Percentiles rank a stretch among this genome's conserved stretches.
phyloP scores from a whole-genome alignment of 35 echinoderm and acorn worm genomes.

The Ptychodera flava region DNA sequence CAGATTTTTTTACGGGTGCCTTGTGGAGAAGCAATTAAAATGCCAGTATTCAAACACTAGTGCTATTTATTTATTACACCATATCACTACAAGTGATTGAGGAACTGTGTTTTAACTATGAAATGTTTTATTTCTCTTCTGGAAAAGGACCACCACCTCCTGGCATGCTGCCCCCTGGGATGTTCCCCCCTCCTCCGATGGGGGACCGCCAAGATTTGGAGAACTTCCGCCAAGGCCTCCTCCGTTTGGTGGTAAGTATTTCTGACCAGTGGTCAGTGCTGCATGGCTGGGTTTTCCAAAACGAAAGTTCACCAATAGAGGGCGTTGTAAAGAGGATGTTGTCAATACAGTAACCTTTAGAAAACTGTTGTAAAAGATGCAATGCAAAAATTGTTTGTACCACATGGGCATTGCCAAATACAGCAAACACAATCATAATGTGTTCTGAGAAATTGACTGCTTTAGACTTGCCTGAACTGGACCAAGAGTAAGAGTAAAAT shows the following conservation, averaged over 20 bases:
- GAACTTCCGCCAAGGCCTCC: neutral
- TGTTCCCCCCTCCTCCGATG: constrained; percentile 43
- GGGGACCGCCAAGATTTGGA: neutral
- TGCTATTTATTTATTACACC: no score
- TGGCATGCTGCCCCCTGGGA: constrained; percentile 50
- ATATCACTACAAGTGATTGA: no score
- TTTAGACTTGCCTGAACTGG: no score
- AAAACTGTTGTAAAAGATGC: neutral
- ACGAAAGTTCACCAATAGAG: neutral
- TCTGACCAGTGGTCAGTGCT: neutral
- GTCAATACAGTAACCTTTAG: neutral
- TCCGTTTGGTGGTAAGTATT: neutral
- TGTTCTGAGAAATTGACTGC: no score
- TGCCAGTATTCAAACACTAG: no score
- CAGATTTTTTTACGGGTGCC: no score
- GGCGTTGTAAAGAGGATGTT: neutral
- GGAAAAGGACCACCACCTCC: constrained; percentile 32
- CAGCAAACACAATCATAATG: no score
- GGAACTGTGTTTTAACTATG: no score
- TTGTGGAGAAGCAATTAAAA: no score
- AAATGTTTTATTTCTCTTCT: no score
- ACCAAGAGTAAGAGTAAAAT: no score
- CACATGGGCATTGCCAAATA: no score
- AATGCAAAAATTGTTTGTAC: neutral
- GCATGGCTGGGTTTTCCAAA: constrained; percentile 15